A percentile compares a stretch with the other conserved stretches of the same genome.
Conservation (phyloP, 2,113 vertebrate genomes). For the Agelaius tricolor region DNA sequence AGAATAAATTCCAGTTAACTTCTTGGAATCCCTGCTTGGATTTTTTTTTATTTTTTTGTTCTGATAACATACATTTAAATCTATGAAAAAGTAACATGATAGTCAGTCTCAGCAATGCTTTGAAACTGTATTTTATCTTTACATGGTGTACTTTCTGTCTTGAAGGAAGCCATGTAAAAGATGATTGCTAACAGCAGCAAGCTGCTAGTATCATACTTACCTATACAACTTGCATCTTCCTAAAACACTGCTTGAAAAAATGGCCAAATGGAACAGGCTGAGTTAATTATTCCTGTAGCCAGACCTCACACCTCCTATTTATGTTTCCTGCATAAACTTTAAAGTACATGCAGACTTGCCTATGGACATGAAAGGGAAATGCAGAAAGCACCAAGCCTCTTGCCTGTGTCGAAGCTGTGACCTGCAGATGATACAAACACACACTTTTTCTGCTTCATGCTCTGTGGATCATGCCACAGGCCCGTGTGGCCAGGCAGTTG, state of each 20-base stretch:
- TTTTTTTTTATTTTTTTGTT: background rate
- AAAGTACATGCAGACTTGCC: background rate
- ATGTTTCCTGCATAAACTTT: background rate
- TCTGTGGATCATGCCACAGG: background rate
- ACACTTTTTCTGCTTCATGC: background rate
- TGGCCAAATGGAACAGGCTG: background rate
- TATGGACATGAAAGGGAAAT: background rate
- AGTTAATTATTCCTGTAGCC: background rate
- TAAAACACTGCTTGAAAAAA: background rate
- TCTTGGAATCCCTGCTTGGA: background rate
- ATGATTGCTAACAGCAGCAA: accelerated
- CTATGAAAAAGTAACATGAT: background rate
- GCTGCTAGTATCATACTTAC: background rate
- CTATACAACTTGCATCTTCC: background rate
- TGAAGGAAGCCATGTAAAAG: background rate
- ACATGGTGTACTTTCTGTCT: background rate
- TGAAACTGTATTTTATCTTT: background rate
- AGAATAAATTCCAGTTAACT: background rate
- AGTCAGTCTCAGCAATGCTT: background rate
- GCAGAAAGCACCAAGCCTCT: background rate
- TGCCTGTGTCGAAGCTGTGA: background rate
- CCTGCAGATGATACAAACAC: background rate
- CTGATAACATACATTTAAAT: background rate
- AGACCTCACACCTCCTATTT: background rate
- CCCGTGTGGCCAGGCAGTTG: background rate